phyloP scores from a whole-genome alignment of 2,797 vertebrate species.

The Rhinella marina region DNA sequence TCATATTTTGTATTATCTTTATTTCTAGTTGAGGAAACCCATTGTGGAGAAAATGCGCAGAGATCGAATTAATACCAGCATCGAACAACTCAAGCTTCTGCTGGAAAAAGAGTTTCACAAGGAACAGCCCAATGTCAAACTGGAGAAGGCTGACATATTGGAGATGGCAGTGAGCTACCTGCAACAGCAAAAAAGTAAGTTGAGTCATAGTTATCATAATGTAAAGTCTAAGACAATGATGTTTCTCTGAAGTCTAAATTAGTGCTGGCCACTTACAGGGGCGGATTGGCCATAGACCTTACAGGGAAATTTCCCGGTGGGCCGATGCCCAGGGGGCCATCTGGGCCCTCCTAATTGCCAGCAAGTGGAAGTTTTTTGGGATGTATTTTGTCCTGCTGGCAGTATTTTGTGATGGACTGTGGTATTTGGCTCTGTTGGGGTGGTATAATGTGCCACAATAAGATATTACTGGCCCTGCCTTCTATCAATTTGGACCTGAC shows the following conservation, averaged over 20 bases:
- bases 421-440: too few relatives aligned
- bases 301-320: too few relatives aligned
- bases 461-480: too few relatives aligned
- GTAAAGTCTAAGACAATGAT: neutral
- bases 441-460: too few relatives aligned
- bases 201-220: neutral
- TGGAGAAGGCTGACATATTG: slow-evolving; percentile 82
- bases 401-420: too few relatives aligned
- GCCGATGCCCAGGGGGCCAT: too few relatives aligned
- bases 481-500: too few relatives aligned
- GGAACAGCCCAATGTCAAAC: slow-evolving; percentile 82
- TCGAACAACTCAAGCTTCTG: slow-evolving; percentile 80
- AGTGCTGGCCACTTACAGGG: neutral
- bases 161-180: slow-evolving; percentile 83
- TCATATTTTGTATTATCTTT: slow-evolving; percentile 39
- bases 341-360: too few relatives aligned
- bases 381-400: too few relatives aligned
- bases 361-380: too few relatives aligned
- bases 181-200: slow-evolving; percentile 75
- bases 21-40: slow-evolving; percentile 80
- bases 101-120: slow-evolving; percentile 80
- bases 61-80: slow-evolving; percentile 77
- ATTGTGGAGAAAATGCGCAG: slow-evolving; percentile 83
- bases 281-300: too few relatives aligned
- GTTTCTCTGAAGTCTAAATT: neutral